Evolutionary conservation across 2,888 invertebrate species (phyloP), one percentile per base, ranked within the genome.

Genomic region (Prosopocoilus inquinatus): DNA sequence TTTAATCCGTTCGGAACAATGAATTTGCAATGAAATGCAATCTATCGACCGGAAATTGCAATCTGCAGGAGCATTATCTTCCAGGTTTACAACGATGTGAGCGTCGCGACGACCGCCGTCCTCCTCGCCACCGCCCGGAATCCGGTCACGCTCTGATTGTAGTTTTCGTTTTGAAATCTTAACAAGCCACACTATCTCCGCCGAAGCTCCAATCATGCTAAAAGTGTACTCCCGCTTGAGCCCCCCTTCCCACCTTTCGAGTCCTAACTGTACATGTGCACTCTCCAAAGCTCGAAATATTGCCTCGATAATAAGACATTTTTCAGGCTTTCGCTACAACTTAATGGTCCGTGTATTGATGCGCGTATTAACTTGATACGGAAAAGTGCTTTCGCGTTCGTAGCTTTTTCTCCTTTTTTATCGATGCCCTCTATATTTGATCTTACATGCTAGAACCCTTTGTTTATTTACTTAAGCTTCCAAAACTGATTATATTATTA

Each of bases 141-240:
- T 67, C 69, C 59, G 61, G 69, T 71, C 71, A 71, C 70, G 71
- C 68, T 67, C 64, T 66, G 68, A 68, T 69, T 70, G 69, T 67
- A 69, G 68, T 67, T 68, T 70, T 70, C 67, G 64, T 68, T 70
- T 70, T 67, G 64, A 66, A 70, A 70, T 70, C 70, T 68, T 67
- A 70, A 71, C 67, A 68, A 70, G 64, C 64, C 63, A 51, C 63
- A 64, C 65, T 62, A 66, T 69, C 65, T 64, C 58, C 57, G 58
- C 49, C 55, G 62, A 63, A 66, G 64, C 67, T 66, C 67, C 70
- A 69, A 69, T 69, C 69, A 69, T 67, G 64, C 65, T 61, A 63
- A 65, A 67, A 67, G 63, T 58, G 58, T 51, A 41, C 45, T 41
- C 16, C 13, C 41, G 1, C 41, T 12, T 8, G 41, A 15, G 9